phyloP scores from a whole-genome alignment of 1,140 invertebrate genomes.

The Formica selysi region DNA sequence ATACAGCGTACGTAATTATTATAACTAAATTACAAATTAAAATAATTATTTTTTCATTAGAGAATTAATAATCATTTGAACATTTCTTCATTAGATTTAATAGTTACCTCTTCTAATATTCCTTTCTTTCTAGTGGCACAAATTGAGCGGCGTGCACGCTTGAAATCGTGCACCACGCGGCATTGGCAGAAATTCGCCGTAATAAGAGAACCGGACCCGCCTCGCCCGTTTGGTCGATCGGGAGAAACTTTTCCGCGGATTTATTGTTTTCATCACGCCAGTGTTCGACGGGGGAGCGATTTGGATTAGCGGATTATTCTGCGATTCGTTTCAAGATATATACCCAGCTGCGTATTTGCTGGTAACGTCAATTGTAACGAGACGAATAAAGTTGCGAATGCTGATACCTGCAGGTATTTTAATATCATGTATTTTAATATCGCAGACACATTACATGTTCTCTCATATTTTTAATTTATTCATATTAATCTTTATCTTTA shows the following conservation, averaged over 20 bases:
- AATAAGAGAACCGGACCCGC: slow-evolving; percentile 44
- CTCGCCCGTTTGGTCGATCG: slow-evolving; percentile 32
- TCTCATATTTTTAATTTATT: slow-evolving; percentile 6
- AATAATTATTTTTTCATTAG: not conserved
- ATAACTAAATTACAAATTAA: not conserved
- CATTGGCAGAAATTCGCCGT: slow-evolving; percentile 30
- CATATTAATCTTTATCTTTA: not conserved
- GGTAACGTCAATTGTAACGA: not conserved
- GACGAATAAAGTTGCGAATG: slow-evolving; percentile 2
- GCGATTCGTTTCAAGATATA: slow-evolving; percentile 14
- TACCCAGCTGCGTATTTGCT: not conserved
- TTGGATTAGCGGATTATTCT: slow-evolving; percentile 39
- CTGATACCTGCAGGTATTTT: not conserved
- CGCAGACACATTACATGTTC: not conserved
- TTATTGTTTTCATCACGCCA: slow-evolving; percentile 61
- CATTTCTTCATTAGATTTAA: not conserved
- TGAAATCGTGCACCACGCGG: slow-evolving; percentile 2
- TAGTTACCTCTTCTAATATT: not conserved
- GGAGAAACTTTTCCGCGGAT: slow-evolving; percentile 28
- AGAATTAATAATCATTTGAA: no score
- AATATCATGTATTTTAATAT: slow-evolving; percentile 16
- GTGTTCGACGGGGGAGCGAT: slow-evolving; percentile 20
- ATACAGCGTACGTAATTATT: not conserved
- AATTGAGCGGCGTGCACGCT: not conserved
- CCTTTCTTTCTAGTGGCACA: not conserved